phyloP scores from a whole-genome alignment of 2,888 invertebrate species.

The Anthoptus insignis region DNA sequence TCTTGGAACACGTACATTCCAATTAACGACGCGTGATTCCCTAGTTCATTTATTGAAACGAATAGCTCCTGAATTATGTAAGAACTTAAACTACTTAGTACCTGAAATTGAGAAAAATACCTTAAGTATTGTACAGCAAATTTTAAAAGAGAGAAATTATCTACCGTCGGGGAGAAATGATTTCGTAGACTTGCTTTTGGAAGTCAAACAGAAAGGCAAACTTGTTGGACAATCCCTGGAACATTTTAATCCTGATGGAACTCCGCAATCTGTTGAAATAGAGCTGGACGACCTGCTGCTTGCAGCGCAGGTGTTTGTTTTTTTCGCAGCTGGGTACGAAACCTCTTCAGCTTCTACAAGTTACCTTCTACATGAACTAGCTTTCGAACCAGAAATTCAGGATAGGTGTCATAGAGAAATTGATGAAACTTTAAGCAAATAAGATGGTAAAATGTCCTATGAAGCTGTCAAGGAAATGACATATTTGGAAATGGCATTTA shows the following conservation, averaged over 20 bases:
- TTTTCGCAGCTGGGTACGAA: conserved; percentile 80
- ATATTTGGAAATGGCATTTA: conserved; percentile 65
- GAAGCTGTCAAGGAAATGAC: conserved; percentile 70
- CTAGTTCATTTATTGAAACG: background rate
- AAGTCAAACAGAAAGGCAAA: conserved; percentile 50
- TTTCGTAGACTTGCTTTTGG: too few species aligned
- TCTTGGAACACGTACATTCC: conserved; percentile 13
- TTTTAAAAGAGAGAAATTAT: conserved; percentile 62
- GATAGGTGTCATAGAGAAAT: conserved; percentile 62
- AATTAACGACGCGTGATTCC: background rate
- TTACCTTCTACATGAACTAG: conserved; percentile 68
- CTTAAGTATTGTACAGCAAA: conserved; percentile 55
- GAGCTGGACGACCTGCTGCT: conserved; percentile 47
- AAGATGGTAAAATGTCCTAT: conserved; percentile 63
- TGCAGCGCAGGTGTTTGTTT: conserved; percentile 60
- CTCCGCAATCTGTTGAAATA: conserved; percentile 38
- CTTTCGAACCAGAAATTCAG: conserved; percentile 64
- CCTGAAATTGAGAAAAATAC: background rate
- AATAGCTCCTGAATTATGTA: background rate
- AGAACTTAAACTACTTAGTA: background rate
- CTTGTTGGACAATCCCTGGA: conserved; percentile 53
- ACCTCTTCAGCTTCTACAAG: conserved; percentile 78
- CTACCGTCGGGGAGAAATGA: conserved; percentile 61
- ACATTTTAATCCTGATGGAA: too few species aligned
- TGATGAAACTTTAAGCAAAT: conserved; percentile 58